phyloP scores from a whole-genome alignment of 1,140 invertebrate genomes.

The Eriocheir sinensis region DNA sequence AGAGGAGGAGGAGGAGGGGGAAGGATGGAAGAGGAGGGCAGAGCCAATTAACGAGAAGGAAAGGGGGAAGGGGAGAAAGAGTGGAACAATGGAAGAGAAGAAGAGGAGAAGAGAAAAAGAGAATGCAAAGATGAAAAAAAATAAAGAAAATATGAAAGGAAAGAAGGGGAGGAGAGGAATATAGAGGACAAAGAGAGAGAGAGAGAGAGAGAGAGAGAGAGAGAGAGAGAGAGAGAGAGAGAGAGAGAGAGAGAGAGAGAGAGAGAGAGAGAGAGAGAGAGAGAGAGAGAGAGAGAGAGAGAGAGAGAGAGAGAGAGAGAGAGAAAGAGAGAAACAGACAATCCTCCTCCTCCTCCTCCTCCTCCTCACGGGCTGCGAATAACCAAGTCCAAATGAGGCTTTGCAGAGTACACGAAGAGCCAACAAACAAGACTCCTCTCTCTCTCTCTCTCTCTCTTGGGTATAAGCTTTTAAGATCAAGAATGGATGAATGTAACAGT shows the following conservation, averaged over 20 bases:
- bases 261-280: conserved; percentile 51
- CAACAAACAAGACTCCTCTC: too few species aligned
- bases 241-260: conserved; percentile 57
- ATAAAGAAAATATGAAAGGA: neutral
- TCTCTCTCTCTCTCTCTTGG: too few species aligned
- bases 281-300: conserved; percentile 53
- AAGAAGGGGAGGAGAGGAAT: neutral
- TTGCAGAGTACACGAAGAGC: too few species aligned
- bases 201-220: neutral
- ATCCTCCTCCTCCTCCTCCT: too few species aligned
- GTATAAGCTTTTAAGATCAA: too few species aligned
- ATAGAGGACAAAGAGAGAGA: neutral
- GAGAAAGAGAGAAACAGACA: too few species aligned
- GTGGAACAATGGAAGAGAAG: neutral
- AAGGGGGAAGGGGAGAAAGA: neutral
- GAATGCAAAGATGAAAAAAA: neutral
- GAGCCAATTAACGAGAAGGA: conserved; percentile 20
- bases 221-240: conserved; percentile 33
- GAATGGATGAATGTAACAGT: too few species aligned
- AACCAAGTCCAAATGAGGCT: too few species aligned
- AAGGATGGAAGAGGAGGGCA: too few species aligned
- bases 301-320: conserved; percentile 49
- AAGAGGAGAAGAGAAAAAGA: neutral
- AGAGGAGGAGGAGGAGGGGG: neutral
- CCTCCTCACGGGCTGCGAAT: too few species aligned